These are phyloP conservation scores for Helicoverpa armigera DNA, from an alignment of 1,140 invertebrate genomes.

Conservation along the genomic window DNA sequence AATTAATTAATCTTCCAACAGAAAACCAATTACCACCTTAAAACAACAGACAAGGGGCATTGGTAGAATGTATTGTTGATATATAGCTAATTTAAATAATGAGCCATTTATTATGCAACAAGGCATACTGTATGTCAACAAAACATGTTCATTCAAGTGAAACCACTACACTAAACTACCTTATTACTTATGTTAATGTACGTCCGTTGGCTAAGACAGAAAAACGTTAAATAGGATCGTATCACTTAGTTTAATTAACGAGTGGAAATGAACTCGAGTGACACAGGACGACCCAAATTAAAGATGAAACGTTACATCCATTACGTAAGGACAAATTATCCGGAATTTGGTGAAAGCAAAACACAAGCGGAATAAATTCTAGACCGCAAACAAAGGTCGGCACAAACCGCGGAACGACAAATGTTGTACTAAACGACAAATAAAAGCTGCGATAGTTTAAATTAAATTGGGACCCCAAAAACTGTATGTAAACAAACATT, in stretches of 20 bases:
- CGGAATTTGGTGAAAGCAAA: constrained; percentile 69
- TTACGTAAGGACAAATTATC: constrained; percentile 78
- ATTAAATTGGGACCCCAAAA: constrained; percentile 76
- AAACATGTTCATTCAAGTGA: constrained; percentile 31
- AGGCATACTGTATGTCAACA: not conserved
- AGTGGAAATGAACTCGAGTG: constrained; percentile 63
- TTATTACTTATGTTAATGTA: constrained; percentile 42
- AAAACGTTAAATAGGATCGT: constrained; percentile 48
- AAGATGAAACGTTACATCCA: constrained; percentile 77
- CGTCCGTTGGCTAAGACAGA: constrained; percentile 26
- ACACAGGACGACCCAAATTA: constrained; percentile 74
- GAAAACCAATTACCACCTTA: not conserved
- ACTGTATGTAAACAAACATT: constrained; percentile 80
- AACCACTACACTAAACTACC: constrained; percentile 31
- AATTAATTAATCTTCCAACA: not conserved
- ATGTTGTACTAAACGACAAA: constrained; percentile 82
- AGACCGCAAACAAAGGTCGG: constrained; percentile 72
- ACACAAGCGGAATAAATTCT: constrained; percentile 74
- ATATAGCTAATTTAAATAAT: not conserved
- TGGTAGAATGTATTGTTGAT: not conserved
- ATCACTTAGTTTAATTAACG: constrained; percentile 66
- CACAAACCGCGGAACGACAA: constrained; percentile 72
- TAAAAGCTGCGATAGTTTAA: constrained; percentile 84
- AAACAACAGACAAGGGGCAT: not conserved
- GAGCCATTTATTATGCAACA: not conserved